Evolutionary conservation across 2,797 vertebrate species (phyloP).

Genomic region (Oryzias dopingdopingensis): DNA sequence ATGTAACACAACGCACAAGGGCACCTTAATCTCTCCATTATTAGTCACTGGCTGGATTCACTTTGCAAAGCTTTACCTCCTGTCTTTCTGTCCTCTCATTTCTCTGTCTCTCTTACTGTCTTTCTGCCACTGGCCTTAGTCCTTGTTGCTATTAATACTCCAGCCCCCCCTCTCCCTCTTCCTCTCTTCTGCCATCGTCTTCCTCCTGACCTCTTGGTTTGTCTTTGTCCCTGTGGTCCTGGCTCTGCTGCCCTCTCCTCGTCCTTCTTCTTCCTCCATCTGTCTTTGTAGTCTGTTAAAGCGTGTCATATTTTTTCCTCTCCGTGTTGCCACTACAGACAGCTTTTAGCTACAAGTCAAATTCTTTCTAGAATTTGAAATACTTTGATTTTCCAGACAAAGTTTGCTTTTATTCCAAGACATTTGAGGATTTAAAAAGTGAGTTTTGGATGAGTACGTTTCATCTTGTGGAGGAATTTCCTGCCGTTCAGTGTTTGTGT

Average conservation of each 20-base stretch:
- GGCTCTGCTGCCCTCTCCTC: slow-evolving; percentile 22
- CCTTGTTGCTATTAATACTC: slow-evolving; percentile 68
- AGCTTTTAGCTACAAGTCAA: slow-evolving; percentile 7
- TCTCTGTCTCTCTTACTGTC: slow-evolving; percentile 49
- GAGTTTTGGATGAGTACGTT: background rate
- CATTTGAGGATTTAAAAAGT: too few species aligned
- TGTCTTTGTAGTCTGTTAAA: slow-evolving; percentile 15
- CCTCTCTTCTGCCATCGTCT: slow-evolving; percentile 25
- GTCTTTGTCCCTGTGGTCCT: slow-evolving; percentile 22
- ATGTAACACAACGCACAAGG: slow-evolving; percentile 42
- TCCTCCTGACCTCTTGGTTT: slow-evolving; percentile 40
- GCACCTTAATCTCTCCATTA: slow-evolving; percentile 36
- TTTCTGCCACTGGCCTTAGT: slow-evolving; percentile 63
- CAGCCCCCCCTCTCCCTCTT: slow-evolving; percentile 19
- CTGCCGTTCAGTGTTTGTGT: background rate
- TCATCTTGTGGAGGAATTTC: background rate
- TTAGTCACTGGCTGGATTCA: slow-evolving; percentile 40
- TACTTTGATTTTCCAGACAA: too few species aligned
- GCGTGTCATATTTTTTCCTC: background rate
- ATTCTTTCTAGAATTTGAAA: too few species aligned
- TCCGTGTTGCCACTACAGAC: background rate
- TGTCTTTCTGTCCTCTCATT: slow-evolving; percentile 43
- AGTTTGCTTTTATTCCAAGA: too few species aligned
- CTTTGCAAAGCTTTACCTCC: slow-evolving; percentile 33
- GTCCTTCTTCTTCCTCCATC: slow-evolving; percentile 8